A percentile compares a stretch with the other conserved stretches of the same genome.
These are phyloP conservation scores for Ceratina australensis DNA, from an alignment of 1,140 invertebrate species.

Conservation along the genomic window DNA sequence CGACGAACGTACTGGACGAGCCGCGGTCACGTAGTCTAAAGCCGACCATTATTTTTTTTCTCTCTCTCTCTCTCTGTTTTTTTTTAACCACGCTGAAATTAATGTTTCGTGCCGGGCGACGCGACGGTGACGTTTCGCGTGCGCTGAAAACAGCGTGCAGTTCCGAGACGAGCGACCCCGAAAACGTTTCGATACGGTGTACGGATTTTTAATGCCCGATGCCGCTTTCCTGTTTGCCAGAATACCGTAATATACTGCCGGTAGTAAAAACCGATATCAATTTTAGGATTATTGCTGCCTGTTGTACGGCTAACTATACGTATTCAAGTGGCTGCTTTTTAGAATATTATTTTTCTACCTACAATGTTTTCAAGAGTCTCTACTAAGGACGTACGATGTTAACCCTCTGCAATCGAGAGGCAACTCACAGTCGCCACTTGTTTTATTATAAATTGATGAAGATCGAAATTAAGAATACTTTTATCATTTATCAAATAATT, in stretches of 20 bases:
- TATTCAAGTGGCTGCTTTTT: too few species aligned
- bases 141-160: not conserved
- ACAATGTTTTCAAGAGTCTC: too few species aligned
- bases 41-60: not conserved
- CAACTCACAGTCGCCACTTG: too few species aligned
- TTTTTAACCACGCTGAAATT: not conserved
- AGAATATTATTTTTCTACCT: too few species aligned
- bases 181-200: not conserved
- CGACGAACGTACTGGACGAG: not conserved
- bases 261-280: too few species aligned
- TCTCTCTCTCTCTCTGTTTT: too few species aligned
- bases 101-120: conserved; percentile 3
- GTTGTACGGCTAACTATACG: not conserved
- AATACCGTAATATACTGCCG: not conserved
- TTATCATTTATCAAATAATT: too few species aligned
- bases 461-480: too few species aligned
- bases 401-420: too few species aligned
- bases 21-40: conserved; percentile 23
- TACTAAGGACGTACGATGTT: too few species aligned
- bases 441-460: too few species aligned
- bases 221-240: not conserved
- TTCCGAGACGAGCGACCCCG: not conserved
- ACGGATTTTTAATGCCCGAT: not conserved
- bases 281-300: not conserved
- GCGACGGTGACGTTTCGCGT: not conserved